A percentile compares a stretch with the other conserved stretches of the same genome.
These are phyloP conservation scores for Sesia bembeciformis DNA, from an alignment of 2,888 invertebrate species.

Conservation along the genomic window DNA sequence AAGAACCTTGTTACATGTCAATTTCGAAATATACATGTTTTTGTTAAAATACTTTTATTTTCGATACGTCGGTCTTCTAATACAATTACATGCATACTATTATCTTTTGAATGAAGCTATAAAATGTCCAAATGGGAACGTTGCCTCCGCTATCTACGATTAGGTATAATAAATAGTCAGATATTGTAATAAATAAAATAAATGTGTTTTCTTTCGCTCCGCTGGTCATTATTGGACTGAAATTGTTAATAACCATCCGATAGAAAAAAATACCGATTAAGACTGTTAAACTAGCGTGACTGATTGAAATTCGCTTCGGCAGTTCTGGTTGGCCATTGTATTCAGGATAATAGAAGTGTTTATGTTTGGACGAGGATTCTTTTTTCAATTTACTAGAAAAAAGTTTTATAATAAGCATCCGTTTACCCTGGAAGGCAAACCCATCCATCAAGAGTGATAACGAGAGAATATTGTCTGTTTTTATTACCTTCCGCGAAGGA, in stretches of 20 bases:
- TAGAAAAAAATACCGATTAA: constrained; percentile 61
- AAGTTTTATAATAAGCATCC: constrained; percentile 34
- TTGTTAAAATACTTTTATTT: no score
- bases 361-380: constrained; percentile 54
- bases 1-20: no score
- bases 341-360: constrained; percentile 58
- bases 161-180: constrained; percentile 29
- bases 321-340: constrained; percentile 53
- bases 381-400: constrained; percentile 27
- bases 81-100: constrained; percentile 10
- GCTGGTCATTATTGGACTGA: constrained; percentile 63
- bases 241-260: constrained; percentile 59
- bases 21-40: no score
- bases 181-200: constrained; percentile 16
- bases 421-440: constrained; percentile 51
- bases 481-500: constrained; percentile 47
- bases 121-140: constrained; percentile 45
- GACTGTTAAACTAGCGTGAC: constrained; percentile 68
- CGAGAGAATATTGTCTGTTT: constrained; percentile 51
- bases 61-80: not conserved
- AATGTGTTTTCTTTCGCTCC: constrained; percentile 55
- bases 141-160: constrained; percentile 19
- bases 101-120: constrained; percentile 45
- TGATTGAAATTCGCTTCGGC: constrained; percentile 60
- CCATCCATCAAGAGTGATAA: constrained; percentile 65